phyloP scores from a whole-genome alignment of 2,113 vertebrate genomes.

The Oreochromis aureus region DNA sequence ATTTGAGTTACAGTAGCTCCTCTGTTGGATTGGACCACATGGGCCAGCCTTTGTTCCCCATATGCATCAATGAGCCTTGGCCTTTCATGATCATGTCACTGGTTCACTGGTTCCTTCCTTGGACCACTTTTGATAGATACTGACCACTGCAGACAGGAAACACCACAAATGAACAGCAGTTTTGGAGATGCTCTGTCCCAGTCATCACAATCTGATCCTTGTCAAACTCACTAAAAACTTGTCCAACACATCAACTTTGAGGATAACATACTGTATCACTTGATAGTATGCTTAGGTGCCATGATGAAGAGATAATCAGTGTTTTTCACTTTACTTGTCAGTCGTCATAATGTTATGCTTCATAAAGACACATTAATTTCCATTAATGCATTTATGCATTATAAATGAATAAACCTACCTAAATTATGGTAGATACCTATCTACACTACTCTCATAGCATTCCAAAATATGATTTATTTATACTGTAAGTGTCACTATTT shows the following conservation, averaged over 20 bases:
- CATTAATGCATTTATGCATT: background rate
- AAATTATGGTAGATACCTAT: background rate
- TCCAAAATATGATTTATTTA: background rate
- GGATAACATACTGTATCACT: background rate
- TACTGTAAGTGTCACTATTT: background rate
- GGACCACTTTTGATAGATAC: background rate
- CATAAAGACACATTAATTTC: background rate
- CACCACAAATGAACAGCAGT: background rate
- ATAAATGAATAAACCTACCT: background rate
- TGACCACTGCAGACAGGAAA: background rate
- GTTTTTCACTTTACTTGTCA: background rate
- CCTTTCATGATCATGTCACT: background rate
- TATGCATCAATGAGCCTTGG: background rate
- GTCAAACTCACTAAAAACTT: background rate
- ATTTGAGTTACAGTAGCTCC: background rate
- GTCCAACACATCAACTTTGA: background rate
- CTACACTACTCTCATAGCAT: background rate
- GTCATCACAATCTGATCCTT: background rate
- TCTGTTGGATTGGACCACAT: background rate
- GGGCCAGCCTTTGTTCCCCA: background rate
- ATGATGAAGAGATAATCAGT: background rate
- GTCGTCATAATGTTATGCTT: accelerated
- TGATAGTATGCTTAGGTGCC: background rate
- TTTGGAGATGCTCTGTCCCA: background rate
- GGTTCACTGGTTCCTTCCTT: background rate